phyloP scores from a whole-genome alignment of 2,797 vertebrate species.

The Oceanodroma leucorhoa region DNA sequence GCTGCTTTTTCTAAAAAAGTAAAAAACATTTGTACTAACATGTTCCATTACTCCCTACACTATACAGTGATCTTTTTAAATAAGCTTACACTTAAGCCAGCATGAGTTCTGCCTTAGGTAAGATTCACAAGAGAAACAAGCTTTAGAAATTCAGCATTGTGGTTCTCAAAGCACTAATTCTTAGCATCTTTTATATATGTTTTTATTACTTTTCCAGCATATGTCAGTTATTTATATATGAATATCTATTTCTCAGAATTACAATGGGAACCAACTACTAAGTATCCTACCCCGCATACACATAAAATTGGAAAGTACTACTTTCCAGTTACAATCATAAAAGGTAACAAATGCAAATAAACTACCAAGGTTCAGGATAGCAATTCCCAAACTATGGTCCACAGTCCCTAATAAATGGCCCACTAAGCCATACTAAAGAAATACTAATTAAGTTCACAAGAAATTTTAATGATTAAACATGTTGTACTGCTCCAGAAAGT shows the following conservation, averaged over 20 bases:
- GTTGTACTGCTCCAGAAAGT: not conserved
- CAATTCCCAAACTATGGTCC: not conserved
- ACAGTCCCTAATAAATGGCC: not conserved
- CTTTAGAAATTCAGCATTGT: not conserved
- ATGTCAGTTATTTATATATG: not conserved
- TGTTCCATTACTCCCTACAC: not conserved
- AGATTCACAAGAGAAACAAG: not conserved
- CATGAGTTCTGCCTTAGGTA: not conserved
- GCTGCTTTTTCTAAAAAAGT: not conserved
- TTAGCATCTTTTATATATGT: not conserved
- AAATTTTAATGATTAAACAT: not conserved
- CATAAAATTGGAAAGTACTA: not conserved
- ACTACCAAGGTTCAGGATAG: not conserved
- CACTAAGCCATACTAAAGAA: not conserved
- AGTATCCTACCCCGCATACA: not conserved
- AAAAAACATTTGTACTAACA: not conserved
- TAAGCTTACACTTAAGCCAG: not conserved
- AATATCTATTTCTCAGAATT: not conserved
- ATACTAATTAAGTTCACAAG: not conserved
- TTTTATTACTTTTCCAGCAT: not conserved
- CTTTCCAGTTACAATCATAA: not conserved
- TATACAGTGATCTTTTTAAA: not conserved
- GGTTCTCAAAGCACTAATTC: not conserved
- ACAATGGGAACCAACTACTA: not conserved
- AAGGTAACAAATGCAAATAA: not conserved